Evolutionary conservation across 2,888 invertebrate genomes (phyloP), one percentile per base, ranked within the genome.

Genomic region (Synergus laeviventris): DNA sequence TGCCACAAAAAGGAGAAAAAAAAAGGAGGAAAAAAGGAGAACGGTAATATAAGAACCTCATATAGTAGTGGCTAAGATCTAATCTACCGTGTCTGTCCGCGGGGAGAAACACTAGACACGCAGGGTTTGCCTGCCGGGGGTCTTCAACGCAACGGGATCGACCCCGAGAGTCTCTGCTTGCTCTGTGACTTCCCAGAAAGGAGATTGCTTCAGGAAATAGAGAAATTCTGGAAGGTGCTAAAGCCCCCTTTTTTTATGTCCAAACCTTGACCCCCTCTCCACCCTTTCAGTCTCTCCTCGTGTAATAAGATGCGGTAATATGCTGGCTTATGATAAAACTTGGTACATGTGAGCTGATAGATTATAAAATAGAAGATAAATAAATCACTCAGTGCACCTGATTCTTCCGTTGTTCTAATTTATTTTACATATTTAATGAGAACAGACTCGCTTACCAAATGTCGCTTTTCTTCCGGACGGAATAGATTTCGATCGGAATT

Each of bases 21-120:
- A 80, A 80, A 81, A 84, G 80, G 81, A 82, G 76, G 78, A 79
- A 82, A 84, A 86, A 84, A 84, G 84, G 85, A 82, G 82, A 79
- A 82, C 79, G 83, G 89, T 89, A 89, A 89, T 88, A 89, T 87
- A 89, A 89, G 89, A 89, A 84, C 87, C 86, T 89, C 85, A 85
- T 87, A 86, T 87, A 86, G 88, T 86, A 88, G 88, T 87, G 86
- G 83, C 86, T 87, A 85, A 89, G 89, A 89, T 89, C 87, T 89
- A 89, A 89, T 89, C 89, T 89, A 78, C 82, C 83, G 84, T 85
- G 87, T 87, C 88, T 86, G 86, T 89, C 85, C 86, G 82, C 86
- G 84, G 86, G 85, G 84, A 86, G 87, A 87, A 88, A 88, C 88
- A 87, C 87, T 89, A 87, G 87, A 88, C 88, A 86, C 85, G 80